phyloP scores from a whole-genome alignment of 1,140 invertebrate genomes.

The Batillaria attramentaria region DNA sequence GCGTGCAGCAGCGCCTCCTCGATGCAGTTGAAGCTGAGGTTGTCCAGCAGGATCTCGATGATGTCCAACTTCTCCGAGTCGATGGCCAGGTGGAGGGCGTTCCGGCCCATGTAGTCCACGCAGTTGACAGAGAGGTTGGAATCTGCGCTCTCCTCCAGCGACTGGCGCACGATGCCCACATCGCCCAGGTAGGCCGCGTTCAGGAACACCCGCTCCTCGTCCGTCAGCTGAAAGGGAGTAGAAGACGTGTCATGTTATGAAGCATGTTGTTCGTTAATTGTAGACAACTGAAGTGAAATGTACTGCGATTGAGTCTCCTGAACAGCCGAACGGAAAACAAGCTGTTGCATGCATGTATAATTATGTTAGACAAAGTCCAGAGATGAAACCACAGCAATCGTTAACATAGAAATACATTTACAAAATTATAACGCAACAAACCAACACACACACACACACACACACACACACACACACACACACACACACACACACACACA shows the following conservation, averaged over 20 bases:
- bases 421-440: no score
- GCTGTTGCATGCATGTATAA: neutral
- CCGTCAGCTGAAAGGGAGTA: conserved; percentile 69
- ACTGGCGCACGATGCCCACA: conserved; percentile 64
- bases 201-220: conserved; percentile 71
- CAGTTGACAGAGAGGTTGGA: conserved; percentile 66
- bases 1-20: conserved; percentile 71
- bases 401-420: no score
- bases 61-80: conserved; percentile 69
- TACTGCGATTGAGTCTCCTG: no score
- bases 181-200: conserved; percentile 71
- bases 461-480: neutral
- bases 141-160: conserved; percentile 62
- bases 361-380: no score
- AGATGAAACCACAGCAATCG: no score
- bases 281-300: no score
- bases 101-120: conserved; percentile 69
- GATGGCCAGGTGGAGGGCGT: conserved; percentile 69
- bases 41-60: conserved; percentile 66
- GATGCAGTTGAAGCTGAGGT: conserved; percentile 66
- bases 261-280: no score
- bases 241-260: no score
- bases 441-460: conserved; percentile 9
- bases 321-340: no score
- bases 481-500: neutral